Base-by-base conservation (phyloP, 2,113 vertebrate genomes). In the Sebastes fasciatus region DNA sequence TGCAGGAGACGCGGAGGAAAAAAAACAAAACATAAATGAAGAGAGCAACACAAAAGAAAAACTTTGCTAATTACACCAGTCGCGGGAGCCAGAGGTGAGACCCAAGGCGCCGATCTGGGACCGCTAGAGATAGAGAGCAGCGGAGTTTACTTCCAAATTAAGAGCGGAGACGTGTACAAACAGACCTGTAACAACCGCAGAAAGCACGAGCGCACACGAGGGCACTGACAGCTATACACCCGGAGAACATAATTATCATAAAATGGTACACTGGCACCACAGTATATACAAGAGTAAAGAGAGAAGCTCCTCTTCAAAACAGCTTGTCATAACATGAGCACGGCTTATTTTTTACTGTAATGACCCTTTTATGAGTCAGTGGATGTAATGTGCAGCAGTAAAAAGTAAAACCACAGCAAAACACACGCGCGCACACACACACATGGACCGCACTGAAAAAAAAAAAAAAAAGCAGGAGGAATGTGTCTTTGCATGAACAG, bases 61-160 rank as follows among this genome's bases (percentile, higher is more conserved):
- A 93, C 87, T 88, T 91, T 77, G 85, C 90, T 92, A 93, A 94
- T 94, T 94, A 91, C 86, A 76, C 51, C 83, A 72, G 71, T 86
- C 51, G 86, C 73, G 46, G 65, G 19, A 86, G 89, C 82, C 88
- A 83, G 83, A 88, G 94, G 92, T 91, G 90, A 89, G 86, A 88
- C 91, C 89, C 85, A 77, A 64, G 86, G 91, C 54, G n/a, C 63
- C 19, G n/a, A 77, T 87, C 57, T 57, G 72, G 84, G 88, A 69
- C 86, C 86, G 57, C 86, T 54, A 4, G 83, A 89, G 86, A 91
- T 66, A 34, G 26, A 34, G 26, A 34, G 60, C 74, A 21, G 85
- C 80, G 0, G 79, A 70, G 60, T 80, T 86, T 45, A 71, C 79
- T 83, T 84, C 54, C 62, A 85, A 81, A 88, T 86, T 74, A 82